Base-by-base conservation (phyloP, 2,888 invertebrate genomes). In the Pterobdella sp. region DNA sequence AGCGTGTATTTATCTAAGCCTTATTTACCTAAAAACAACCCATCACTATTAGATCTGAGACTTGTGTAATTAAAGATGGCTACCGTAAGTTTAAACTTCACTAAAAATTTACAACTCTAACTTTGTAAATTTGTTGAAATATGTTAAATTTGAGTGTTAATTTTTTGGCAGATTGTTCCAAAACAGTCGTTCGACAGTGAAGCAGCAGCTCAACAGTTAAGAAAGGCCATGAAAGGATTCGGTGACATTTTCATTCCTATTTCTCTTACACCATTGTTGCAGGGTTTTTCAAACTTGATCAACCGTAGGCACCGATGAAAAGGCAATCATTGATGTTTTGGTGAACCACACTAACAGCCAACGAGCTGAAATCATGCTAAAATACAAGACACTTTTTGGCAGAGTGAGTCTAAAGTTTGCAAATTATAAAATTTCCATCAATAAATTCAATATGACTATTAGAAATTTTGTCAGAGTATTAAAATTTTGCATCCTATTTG, bases 361-460 rank as follows among this genome's bases (percentile, higher is more conserved):
- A 84, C 88, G 96, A 74, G 87, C 92, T 78, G 89, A 92, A 80
- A 91, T 94, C 88, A 89, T 32, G 86, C 74, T 88, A 35, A 89
- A 89, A 80, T 94, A 90, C 86, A 94, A 94, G 85, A 89, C 91
- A 1, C 85, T 91, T 80, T 94, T 90, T 84, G 94, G 93, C 82
- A 91, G 91, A 87, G 91, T 90, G 85, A 88, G 88, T 56, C 18
- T 37, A n/a, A 49, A n/a, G 52, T 49, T n/a, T 31, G 31, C n/a
- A 3, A 60, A 31, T 3, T 7, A 31, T 4, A 60, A 31, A 18
- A 31, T 31, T 3, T 31, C 18, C 10, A 31, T 60, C 4, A 60
- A 7, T 10, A 10, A 60, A 60, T 60, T 60, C 26, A 60, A 60
- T 10, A 60, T 60, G 10, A 1, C 31, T 60, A 2, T 60, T 31